Percentiles rank a stretch among this genome's conserved stretches.
Evolutionary conservation across 2,113 vertebrate species (phyloP).

Genomic region (Pedionomus torquatus): DNA sequence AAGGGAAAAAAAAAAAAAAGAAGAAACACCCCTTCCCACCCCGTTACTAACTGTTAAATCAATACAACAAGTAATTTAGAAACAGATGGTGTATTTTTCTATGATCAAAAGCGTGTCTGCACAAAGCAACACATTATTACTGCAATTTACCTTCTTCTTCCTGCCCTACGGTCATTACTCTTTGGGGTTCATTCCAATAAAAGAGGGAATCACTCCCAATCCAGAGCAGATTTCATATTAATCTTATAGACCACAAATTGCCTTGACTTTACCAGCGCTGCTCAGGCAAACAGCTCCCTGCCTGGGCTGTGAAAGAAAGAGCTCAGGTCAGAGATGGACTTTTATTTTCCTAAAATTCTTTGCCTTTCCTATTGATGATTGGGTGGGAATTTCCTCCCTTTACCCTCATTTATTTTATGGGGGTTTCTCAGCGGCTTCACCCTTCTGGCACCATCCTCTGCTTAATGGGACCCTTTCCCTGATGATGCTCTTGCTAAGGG

Average conservation of each 20-base stretch:
- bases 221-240: conserved; percentile 37
- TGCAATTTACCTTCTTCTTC: conserved; percentile 57
- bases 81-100: conserved; percentile 55
- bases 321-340: not conserved
- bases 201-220: conserved; percentile 37
- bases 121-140: conserved; percentile 53
- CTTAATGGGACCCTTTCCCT: not conserved
- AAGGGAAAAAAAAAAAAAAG: not conserved
- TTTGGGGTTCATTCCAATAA: conserved; percentile 48
- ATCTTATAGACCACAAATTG: not conserved
- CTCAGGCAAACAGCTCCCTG: not conserved
- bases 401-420: not conserved
- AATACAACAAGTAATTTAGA: conserved; percentile 63
- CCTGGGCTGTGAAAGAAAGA: not conserved
- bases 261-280: not conserved
- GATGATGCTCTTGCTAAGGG: not conserved
- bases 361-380: not conserved
- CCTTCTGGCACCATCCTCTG: not conserved
- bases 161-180: conserved; percentile 31
- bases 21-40: too few relatives aligned
- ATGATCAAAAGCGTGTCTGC: conserved; percentile 57
- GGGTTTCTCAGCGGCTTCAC: not conserved
- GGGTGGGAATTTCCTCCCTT: not conserved
- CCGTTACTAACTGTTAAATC: conserved; percentile 49
- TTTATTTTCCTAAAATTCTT: not conserved